These are phyloP conservation scores for Synanthedon andrenaeformis DNA, from an alignment of 2,888 invertebrate species.

Conservation along the genomic window DNA sequence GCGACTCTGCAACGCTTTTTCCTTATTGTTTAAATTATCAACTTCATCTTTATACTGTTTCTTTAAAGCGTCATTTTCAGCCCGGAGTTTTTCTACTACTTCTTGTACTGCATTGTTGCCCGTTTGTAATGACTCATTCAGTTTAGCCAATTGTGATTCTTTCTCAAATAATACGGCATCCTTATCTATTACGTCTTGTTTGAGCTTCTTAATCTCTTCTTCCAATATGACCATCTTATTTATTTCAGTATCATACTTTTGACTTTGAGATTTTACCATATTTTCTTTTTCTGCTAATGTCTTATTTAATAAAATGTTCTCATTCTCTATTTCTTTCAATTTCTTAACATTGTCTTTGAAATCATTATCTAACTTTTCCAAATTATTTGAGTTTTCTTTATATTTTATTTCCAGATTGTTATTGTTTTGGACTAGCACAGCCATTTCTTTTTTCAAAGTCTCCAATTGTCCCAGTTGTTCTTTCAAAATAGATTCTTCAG, in stretches of 20 bases:
- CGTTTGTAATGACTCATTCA: conserved; percentile 34
- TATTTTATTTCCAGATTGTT: conserved; percentile 34
- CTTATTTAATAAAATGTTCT: conserved; percentile 29
- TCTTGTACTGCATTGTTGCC: conserved; percentile 41
- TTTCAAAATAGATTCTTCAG: conserved; percentile 51
- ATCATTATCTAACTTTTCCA: conserved; percentile 33
- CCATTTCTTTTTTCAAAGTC: conserved; percentile 39
- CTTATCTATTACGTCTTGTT: conserved; percentile 31
- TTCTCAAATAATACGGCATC: conserved; percentile 33
- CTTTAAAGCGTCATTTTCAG: conserved; percentile 42
- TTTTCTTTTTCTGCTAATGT: conserved; percentile 40
- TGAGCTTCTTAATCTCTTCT: conserved; percentile 34
- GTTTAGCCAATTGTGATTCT: conserved; percentile 30
- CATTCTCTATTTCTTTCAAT: conserved; percentile 30
- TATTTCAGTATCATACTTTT: conserved; percentile 31
- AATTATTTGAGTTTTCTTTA: conserved; percentile 28
- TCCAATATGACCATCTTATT: conserved; percentile 33
- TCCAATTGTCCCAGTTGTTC: conserved; percentile 49
- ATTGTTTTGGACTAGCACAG: conserved; percentile 42
- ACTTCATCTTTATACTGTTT: conserved; percentile 42
- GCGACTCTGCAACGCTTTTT: conserved; percentile 37
- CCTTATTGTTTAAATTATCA: conserved; percentile 43
- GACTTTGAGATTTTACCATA: conserved; percentile 36
- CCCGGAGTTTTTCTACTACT: conserved; percentile 36
- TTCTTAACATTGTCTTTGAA: conserved; percentile 28